These are phyloP conservation scores for Drosophila lacteicornis DNA, from an alignment of 1,140 invertebrate species.

Conservation along the genomic window DNA sequence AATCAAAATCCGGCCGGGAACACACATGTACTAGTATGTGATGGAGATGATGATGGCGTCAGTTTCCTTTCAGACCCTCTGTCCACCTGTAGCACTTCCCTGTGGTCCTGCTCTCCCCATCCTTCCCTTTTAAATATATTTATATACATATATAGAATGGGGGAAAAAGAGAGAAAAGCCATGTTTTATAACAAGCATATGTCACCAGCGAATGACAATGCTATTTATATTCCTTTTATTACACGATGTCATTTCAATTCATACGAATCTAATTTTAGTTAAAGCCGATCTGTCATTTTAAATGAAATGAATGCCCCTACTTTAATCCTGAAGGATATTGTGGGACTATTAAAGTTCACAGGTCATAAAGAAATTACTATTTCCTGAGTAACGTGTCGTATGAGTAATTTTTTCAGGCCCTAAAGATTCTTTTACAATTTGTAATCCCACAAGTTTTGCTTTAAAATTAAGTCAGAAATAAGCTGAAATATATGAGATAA, in stretches of 20 bases:
- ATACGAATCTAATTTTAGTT: background rate
- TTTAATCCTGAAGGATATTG: background rate
- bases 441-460: too few relatives aligned
- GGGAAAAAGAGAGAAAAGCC: background rate
- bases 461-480: background rate
- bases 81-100: conserved; percentile 24
- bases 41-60: conserved; percentile 34
- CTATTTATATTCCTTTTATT: conserved; percentile 12
- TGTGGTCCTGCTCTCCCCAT: background rate
- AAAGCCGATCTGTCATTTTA: background rate
- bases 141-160: background rate
- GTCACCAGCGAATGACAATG: conserved; percentile 20
- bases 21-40: conserved; percentile 15
- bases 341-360: background rate
- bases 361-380: background rate
- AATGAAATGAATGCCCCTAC: background rate
- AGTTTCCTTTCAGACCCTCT: conserved; percentile 20
- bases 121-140: background rate
- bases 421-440: too few relatives aligned
- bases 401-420: background rate
- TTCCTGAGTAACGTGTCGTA: background rate
- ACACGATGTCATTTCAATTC: background rate
- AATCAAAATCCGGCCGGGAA: conserved; percentile 35
- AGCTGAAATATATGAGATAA: background rate
- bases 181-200: conserved; percentile 24